Evolutionary conservation across 2,888 invertebrate genomes (phyloP), one percentile per base, ranked within the genome.

Genomic region (Nudaria mundana): DNA sequence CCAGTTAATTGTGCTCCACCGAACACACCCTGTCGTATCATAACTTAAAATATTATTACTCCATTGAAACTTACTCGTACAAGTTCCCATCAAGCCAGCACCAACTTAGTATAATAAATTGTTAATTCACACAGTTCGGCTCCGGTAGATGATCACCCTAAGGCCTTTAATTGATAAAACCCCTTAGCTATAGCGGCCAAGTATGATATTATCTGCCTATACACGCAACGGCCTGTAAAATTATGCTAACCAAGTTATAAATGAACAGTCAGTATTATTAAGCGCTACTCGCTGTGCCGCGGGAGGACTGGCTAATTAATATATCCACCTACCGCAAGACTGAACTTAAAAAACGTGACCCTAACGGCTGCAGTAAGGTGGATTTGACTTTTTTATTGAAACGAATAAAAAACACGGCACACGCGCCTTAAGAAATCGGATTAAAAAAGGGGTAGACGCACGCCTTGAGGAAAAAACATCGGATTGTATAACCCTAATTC

Each of bases 381-480:
- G 74, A 81, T 79, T 71, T 66, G 66, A 65, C 64, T 85, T 85
- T n/a, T 86, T 87, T 82, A 80, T 78, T 66, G 51, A 63, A 50
- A 51, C 31, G 30, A 48, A 61, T 64, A 81, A 82, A 85, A 86
- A 86, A 77, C 65, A 37, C 48, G 52, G 63, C 72, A 80, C 87
- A 86, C 86, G 85, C 81, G 84, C 76, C 81, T 73, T 63, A n/a
- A 58, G 52, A 79, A 77, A 84, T 81, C 82, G 81, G 82, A 84
- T 85, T 86, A 86, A 83, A 84, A 82, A 87, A 87, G 84, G 85
- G 87, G 85, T 83, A 78, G 81, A 76, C 76, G 72, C 71, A 71
- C 70, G 79, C 66, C 77, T 72, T 59, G 35, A 65, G 61, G 77
- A 80, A 84, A 81, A 5, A 81, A 64, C 53, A 20, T 48, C 58